Evolutionary conservation across 64 coral and sea anemone genomes (phyloP), one percentile per base, ranked within the genome.

Genomic region (Hydrozoanthus tunicans): DNA sequence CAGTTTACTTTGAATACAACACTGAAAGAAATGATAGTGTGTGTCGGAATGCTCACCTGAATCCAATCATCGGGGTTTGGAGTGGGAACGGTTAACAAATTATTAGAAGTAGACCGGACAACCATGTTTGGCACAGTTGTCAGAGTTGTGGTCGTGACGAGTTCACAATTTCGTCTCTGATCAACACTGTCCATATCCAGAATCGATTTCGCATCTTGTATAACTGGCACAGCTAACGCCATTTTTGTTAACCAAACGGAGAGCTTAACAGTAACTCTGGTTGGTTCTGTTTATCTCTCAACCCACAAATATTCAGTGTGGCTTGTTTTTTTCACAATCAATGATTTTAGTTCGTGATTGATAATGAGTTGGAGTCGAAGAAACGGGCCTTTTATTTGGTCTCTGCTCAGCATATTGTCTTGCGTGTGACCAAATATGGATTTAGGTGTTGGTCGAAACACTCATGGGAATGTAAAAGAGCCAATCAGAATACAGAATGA

Each of bases 341-440:
- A 60, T 74, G 69, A 20, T 88, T 73, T 88, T 70, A 70, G 56
- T 88, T 60, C 8, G 69, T 56, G 54, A 59, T 74, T 24, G 84
- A 88, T 88, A 61, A 25, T 88, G 53, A 61, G 10, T 88, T 4
- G 32, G 1, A 9, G 24, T 6, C 57, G 13, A 73, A 88, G 56
- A 43, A 55, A 14, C 55, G 51, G 20, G 84, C 68, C 32, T 88
- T 88, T 74, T 88, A 88, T 88, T 5, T 75, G 20, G 84, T 75
- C 54, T 20, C 24, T 10, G n/a, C 25, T 81, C 54, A 73, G 58
- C 13, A n/a, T 17, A 55, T 43, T 20, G 54, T 73, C 6, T 12
- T 58, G 84, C 58, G 43, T 88, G 84, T 88, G 84, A 88, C 84
- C 84, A 88, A 88, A 88, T 88, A 75, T 88, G 84, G 84, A 15